Evolutionary conservation across 2,797 vertebrate genomes (phyloP).

Genomic region (Buceros bicornis): DNA sequence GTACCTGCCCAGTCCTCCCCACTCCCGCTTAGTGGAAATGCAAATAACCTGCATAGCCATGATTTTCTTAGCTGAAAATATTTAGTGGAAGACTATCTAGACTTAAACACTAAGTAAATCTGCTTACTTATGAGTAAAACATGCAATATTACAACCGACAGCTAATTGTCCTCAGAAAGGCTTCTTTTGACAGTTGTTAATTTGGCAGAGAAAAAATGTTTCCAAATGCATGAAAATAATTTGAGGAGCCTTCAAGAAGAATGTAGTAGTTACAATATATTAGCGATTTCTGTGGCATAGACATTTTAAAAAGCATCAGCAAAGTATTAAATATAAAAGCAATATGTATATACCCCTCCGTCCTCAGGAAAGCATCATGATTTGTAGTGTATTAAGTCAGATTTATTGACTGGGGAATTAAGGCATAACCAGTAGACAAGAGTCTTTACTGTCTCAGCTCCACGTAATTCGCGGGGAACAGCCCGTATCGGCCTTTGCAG

Average conservation of each 20-base stretch:
- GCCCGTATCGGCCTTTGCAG: constrained; percentile 91
- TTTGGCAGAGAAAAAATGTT: constrained; percentile 64
- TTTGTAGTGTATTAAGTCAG: constrained; percentile 68
- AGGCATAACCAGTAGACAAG: constrained; percentile 30
- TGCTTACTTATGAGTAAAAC: constrained; percentile 37
- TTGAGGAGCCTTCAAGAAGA: constrained; percentile 43
- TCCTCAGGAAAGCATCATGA: constrained; percentile 62
- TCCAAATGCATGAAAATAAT: constrained; percentile 32
- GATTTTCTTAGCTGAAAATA: constrained; percentile 34
- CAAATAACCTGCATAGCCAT: constrained; percentile 32
- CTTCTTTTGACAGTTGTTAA: constrained; percentile 22
- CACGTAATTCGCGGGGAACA: constrained; percentile 97
- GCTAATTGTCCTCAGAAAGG: constrained; percentile 12
- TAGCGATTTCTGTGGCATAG: constrained; percentile 76
- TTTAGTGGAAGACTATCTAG: constrained; percentile 66
- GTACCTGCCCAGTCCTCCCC: background rate
- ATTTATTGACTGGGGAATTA: constrained; percentile 44
- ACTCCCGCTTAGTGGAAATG: background rate
- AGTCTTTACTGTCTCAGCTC: constrained; percentile 88
- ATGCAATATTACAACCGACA: constrained; percentile 55
- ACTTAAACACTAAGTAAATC: constrained; percentile 48
- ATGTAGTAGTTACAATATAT: constrained; percentile 66
- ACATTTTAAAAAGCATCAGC: constrained; percentile 77
- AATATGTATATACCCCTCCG: constrained; percentile 20
- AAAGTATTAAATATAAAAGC: constrained; percentile 77